These are phyloP conservation scores for Nomada fucata DNA, from an alignment of 2,888 invertebrate genomes.

Conservation along the genomic window DNA sequence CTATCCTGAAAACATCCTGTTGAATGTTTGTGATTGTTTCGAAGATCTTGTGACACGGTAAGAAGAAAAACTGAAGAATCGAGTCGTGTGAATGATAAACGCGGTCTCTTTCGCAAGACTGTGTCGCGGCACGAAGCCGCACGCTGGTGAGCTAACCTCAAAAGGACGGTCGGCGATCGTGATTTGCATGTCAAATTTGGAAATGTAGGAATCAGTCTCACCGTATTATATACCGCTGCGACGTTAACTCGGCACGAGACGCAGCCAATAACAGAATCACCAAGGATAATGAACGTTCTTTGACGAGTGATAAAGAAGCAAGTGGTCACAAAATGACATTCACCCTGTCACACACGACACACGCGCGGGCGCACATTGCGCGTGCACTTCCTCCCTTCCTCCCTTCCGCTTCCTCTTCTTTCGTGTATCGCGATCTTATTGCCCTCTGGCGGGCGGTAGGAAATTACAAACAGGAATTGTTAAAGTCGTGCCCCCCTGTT, in stretches of 20 bases:
- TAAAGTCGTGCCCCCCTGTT: neutral
- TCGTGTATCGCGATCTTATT: neutral
- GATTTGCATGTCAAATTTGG: constrained; percentile 35
- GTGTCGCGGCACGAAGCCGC: constrained; percentile 17
- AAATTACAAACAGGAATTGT: neutral
- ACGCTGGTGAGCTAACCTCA: constrained; percentile 53
- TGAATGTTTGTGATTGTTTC: neutral
- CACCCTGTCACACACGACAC: constrained; percentile 40
- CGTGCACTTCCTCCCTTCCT: neutral
- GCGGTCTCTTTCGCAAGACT: constrained; percentile 1
- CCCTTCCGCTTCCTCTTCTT: neutral
- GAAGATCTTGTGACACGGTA: neutral
- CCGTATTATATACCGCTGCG: constrained; percentile 44
- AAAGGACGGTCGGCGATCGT: constrained; percentile 38
- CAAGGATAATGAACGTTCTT: constrained; percentile 55
- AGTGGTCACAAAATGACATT: constrained; percentile 63
- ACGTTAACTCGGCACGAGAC: constrained; percentile 42
- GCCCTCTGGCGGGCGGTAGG: neutral
- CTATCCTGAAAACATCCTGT: neutral
- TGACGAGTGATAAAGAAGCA: constrained; percentile 62
- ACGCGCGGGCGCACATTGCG: constrained; percentile 33
- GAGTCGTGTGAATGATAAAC: neutral
- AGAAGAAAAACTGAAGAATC: neutral
- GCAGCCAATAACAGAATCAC: constrained; percentile 58
- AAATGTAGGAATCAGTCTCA: constrained; percentile 29